Base-by-base conservation (phyloP, 1,140 invertebrate species). In the Calephelis virginiensis region DNA sequence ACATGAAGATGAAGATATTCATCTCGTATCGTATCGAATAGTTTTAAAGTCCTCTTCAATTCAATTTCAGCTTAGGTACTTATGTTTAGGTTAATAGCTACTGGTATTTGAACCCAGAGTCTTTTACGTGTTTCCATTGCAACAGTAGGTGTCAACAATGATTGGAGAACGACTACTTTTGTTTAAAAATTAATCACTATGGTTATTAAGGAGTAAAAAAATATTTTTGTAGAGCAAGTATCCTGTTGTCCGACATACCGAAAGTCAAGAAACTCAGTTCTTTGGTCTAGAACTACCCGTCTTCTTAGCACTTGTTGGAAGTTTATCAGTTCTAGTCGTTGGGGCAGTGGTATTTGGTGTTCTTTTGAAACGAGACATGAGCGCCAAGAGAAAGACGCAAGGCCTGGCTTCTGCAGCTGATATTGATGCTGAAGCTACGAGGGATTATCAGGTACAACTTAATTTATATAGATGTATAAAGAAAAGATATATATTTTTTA, bases 351-450 rank as follows among this genome's bases (percentile, higher is more conserved):
- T 94, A 1, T 95, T 96, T 6, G 93, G 95, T 6, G 92, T 96
- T 6, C 84, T 98, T 56, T 93, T 97, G 40, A 93, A 95, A 69
- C 92, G 95, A n/a, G 96, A 98, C 75, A 92, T 93, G 66, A 85
- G 80, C 64, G 93, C 72, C 53, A 94, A 92, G 78, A 94, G 93
- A 82, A 98, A 97, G 81, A 92, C 96, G 80, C 92, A 90, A 75
- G 94, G 91, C 11, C 91, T 95, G n/a, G 78, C 94, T 0, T 93
- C 94, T n/a, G 94, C 94, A 1, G 81, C 85, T 37, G 89, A 90
- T 13, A 88, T 89, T 0, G 97, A 97, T 66, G 95, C 96, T 0
- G 98, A 99, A 91, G 96, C 97, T 7, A 97, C 96, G 53, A 96
- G 97, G 78, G 97, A 99, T 76, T 99, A 99, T 85, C 97, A 99